Evolutionary conservation across 2,888 invertebrate species (phyloP).

Genomic region (Pterostichus madidus): DNA sequence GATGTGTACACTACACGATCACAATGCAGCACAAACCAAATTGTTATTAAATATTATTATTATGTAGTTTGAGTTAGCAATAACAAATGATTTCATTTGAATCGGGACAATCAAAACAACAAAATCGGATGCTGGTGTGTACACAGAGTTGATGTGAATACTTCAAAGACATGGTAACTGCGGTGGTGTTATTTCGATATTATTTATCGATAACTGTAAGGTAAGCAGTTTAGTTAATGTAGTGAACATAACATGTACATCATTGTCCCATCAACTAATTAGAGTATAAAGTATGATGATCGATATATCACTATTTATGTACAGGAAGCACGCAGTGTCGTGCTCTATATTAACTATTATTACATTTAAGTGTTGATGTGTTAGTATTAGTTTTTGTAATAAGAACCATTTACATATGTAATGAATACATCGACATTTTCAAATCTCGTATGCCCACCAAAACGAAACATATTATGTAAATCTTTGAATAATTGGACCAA

Average conservation of each 20-base stretch:
- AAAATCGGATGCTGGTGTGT: neutral
- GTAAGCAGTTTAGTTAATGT: slow-evolving; percentile 44
- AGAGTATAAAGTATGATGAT: slow-evolving; percentile 42
- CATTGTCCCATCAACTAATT: slow-evolving; percentile 57
- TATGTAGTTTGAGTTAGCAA: slow-evolving; percentile 35
- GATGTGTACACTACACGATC: slow-evolving; percentile 49
- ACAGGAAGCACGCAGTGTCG: slow-evolving; percentile 58
- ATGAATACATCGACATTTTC: slow-evolving; percentile 64
- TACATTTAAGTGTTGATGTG: slow-evolving; percentile 63
- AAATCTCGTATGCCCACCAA: slow-evolving; percentile 57
- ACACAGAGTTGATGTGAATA: slow-evolving; percentile 5
- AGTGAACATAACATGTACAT: slow-evolving; percentile 49
- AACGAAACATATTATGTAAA: slow-evolving; percentile 58
- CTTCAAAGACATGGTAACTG: slow-evolving; percentile 29
- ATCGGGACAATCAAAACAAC: slow-evolving; percentile 57
- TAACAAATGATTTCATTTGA: slow-evolving; percentile 50
- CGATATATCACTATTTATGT: slow-evolving; percentile 64
- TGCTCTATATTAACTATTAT: slow-evolving; percentile 57
- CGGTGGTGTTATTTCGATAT: slow-evolving; percentile 45
- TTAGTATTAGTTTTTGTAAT: slow-evolving; percentile 65
- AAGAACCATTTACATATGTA: slow-evolving; percentile 65
- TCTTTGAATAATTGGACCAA: slow-evolving; percentile 66
- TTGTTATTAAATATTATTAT: slow-evolving; percentile 28
- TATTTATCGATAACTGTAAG: slow-evolving; percentile 34
- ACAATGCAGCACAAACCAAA: slow-evolving; percentile 2